Evolutionary conservation across 2,113 vertebrate species (phyloP), one percentile per base, ranked within the genome.

Genomic region (Suncus etruscus): DNA sequence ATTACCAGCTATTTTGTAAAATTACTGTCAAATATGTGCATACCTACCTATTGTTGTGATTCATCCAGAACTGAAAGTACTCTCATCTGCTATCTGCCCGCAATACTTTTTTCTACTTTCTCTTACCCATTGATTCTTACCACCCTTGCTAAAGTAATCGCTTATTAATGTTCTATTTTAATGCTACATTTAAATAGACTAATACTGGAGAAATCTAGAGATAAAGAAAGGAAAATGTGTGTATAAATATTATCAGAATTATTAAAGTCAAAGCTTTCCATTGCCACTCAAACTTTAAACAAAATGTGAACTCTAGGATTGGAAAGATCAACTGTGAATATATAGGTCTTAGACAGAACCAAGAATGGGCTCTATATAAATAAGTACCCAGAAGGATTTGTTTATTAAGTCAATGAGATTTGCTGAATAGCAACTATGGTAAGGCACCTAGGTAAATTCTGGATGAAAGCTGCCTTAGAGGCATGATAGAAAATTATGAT

Each of bases 1-100:
- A 94, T 88, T 87, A 89, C 50, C 14, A 79, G 58, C 10, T 89
- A 45, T 22, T 61, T 2, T 83, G 48, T 83, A 83, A 82, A 87
- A 61, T 74, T 27, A 47, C 32, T 66, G 69, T 61, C 31, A 63
- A 39, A 72, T 63, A 54, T 20, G 27, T 65, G 69, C 77, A 48
- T 65, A 45, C 86, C 68, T n/a, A 39, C 39, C 68, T n/a, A 61
- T 27, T 87, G 61, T 68, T 87, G 16, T 61, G 48, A 92, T 58
- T 88, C 83, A 88, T 68, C 20, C 6, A 90, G 88, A 63, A 66
- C 0, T 72, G 25, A 91, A 72, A 92, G 72, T 29, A n/a, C 20
- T 89, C n/a, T 86, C 20, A n/a, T 45, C 83, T 32, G 61, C 15
- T 50, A 11, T 39, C n/a, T 4, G 1, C 12, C 63, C 10, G 39